Percentiles rank a stretch among this genome's conserved stretches.
These are phyloP conservation scores for Luehdorfia chinensis DNA, from an alignment of 1,140 invertebrate genomes.

Conservation along the genomic window DNA sequence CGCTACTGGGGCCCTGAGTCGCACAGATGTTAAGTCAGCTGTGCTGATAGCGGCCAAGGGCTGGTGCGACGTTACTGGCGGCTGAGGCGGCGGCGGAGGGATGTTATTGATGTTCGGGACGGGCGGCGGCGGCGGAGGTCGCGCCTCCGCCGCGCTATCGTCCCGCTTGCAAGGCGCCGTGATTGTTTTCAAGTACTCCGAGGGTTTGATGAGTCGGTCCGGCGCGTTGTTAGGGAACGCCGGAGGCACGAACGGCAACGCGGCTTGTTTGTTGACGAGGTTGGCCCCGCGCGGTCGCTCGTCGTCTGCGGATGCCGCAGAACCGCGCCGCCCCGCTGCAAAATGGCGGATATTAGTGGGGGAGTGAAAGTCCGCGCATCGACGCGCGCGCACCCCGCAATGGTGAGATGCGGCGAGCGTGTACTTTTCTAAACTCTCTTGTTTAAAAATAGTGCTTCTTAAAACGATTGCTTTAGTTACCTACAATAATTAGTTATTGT, in stretches of 20 bases:
- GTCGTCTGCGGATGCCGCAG: constrained; percentile 61
- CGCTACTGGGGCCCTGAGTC: constrained; percentile 84
- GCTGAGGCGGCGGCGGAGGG: constrained; percentile 76
- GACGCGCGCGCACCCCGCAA: constrained; percentile 38
- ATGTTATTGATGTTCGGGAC: constrained; percentile 71
- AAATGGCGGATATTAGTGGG: constrained; percentile 46
- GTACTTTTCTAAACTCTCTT: constrained; percentile 3
- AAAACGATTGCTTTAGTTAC: too few relatives aligned
- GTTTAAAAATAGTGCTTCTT: too few relatives aligned
- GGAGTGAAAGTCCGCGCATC: constrained; percentile 61
- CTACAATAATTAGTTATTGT: too few relatives aligned
- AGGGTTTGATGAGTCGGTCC: constrained; percentile 92
- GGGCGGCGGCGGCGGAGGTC: constrained; percentile 74
- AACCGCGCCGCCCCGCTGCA: constrained; percentile 63
- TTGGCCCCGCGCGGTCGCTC: constrained; percentile 77
- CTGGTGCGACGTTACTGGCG: constrained; percentile 77
- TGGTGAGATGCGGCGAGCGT: too few relatives aligned
- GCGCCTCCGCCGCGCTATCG: constrained; percentile 79
- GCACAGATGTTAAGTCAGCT: constrained; percentile 90
- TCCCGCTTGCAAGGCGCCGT: constrained; percentile 71
- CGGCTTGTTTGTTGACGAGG: constrained; percentile 89
- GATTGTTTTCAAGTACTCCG: constrained; percentile 92
- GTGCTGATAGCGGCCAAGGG: constrained; percentile 90
- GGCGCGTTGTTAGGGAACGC: constrained; percentile 86
- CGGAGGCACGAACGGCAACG: constrained; percentile 91